Conservation (phyloP, 2,888 invertebrate species). For the Heliconius hortense region DNA sequence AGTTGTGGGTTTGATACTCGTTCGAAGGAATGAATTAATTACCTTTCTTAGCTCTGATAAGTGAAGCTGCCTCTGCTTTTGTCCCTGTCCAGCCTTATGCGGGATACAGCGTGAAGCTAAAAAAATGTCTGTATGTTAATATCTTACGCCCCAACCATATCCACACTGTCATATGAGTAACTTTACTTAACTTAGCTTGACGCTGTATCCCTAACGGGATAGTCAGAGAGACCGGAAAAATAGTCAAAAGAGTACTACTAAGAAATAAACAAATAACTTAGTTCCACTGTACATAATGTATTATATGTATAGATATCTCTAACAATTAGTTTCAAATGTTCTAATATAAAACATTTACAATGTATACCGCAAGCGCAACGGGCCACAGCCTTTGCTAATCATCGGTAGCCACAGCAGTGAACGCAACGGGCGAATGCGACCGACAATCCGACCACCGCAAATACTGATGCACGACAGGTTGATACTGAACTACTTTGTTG, state of each 20-base stretch:
- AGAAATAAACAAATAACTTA: not conserved
- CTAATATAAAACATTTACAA: constrained; percentile 23
- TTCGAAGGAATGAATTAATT: no score
- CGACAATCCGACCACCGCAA: constrained; percentile 43
- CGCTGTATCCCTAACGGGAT: no score
- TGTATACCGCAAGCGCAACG: constrained; percentile 24
- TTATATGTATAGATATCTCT: not conserved
- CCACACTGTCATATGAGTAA: no score
- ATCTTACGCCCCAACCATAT: no score
- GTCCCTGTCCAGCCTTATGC: no score
- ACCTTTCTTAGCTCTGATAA: no score
- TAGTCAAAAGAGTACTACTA: not conserved
- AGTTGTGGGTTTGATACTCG: no score
- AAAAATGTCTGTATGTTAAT: no score
- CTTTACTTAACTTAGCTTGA: no score
- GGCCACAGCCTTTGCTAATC: constrained; percentile 40
- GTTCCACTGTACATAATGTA: not conserved
- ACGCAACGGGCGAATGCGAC: constrained; percentile 38
- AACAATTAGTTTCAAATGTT: constrained; percentile 16
- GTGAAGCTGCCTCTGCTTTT: no score
- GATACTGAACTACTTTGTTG: constrained; percentile 29
- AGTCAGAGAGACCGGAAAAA: no score
- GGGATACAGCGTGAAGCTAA: no score
- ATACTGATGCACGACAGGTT: constrained; percentile 34
- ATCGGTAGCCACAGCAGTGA: constrained; percentile 38